These are phyloP conservation scores for Parasteatoda lunata DNA, from an alignment of 2,888 invertebrate genomes.

Conservation along the genomic window DNA sequence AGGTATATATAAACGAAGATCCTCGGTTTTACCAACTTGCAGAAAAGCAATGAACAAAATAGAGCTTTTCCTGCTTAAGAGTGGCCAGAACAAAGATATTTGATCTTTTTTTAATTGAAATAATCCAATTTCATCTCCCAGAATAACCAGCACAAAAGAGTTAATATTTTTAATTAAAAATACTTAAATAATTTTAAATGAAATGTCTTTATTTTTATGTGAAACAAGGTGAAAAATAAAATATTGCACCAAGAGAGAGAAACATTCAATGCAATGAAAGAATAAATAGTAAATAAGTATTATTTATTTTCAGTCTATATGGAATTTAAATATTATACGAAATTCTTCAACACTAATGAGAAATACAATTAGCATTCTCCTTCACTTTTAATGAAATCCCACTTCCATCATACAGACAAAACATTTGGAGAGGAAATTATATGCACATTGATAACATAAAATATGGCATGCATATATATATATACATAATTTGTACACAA, in stretches of 20 bases:
- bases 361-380: slow-evolving; percentile 37
- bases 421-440: slow-evolving; percentile 20
- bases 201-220: too few species aligned
- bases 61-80: too few species aligned
- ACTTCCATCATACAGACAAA: slow-evolving; percentile 35
- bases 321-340: slow-evolving; percentile 49
- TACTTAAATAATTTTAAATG: too few species aligned
- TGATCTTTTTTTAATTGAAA: too few species aligned
- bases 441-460: slow-evolving; percentile 31
- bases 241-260: background rate
- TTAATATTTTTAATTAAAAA: too few species aligned
- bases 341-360: slow-evolving; percentile 52
- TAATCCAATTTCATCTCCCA: too few species aligned
- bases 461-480: slow-evolving; percentile 37
- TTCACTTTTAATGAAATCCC: slow-evolving; percentile 55
- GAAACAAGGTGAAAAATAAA: background rate
- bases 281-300: slow-evolving; percentile 55
- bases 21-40: too few species aligned
- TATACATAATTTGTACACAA: slow-evolving; percentile 53
- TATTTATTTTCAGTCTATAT: slow-evolving; percentile 63
- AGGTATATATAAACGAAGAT: too few species aligned
- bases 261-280: background rate
- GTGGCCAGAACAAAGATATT: too few species aligned
- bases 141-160: too few species aligned
- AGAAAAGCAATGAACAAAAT: too few species aligned